Base-by-base conservation (phyloP, 2,113 vertebrate genomes). In the Albula glossodonta region DNA sequence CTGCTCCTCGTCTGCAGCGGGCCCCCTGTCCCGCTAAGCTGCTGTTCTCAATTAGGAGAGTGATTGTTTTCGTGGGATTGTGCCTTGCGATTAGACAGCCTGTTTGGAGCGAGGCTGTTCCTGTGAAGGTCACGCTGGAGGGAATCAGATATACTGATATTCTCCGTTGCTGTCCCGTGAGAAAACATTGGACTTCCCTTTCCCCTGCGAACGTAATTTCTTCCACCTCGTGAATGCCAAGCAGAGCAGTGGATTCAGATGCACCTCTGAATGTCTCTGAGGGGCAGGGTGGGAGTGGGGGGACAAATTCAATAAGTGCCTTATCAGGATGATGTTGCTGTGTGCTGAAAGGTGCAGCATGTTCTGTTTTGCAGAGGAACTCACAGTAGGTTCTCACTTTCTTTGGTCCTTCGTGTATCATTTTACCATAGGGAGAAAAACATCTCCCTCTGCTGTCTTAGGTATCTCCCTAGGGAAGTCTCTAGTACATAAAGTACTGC, bases 31-130 rank as follows among this genome's bases (percentile, higher is more conserved):
- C 89, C 85, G 50, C 89, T 91, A 91, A 92, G 93, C 91, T 92
- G 91, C 66, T 81, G 81, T 87, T 91, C 93, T 94, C 93, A 94
- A 94, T 95, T 94, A 95, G 93, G 91, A 91, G 87, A 86, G 89
- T 91, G 90, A 92, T 95, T 94, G 92, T 94, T 94, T 41, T 93
- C 85, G 85, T 89, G 88, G 91, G 92, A 94, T 93, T 91, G 91
- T 88, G 83, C 87, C 83, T 53, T 83, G 87, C 92, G 91, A 94
- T 94, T 94, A 92, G 86, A 85, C 86, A 84, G 80, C 74, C 31
- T 41, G 31, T 41, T 41, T 41, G 77, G 80, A 74, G 0, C 31
- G 88, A 85, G 83, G 86, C 87, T 85, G 83, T 87, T 84, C 8
- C 77, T 82, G 89, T 92, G 88, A 93, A 92, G 92, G 92, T 93